Conservation (phyloP, 2,113 vertebrate genomes). For the Acanthisitta chloris region DNA sequence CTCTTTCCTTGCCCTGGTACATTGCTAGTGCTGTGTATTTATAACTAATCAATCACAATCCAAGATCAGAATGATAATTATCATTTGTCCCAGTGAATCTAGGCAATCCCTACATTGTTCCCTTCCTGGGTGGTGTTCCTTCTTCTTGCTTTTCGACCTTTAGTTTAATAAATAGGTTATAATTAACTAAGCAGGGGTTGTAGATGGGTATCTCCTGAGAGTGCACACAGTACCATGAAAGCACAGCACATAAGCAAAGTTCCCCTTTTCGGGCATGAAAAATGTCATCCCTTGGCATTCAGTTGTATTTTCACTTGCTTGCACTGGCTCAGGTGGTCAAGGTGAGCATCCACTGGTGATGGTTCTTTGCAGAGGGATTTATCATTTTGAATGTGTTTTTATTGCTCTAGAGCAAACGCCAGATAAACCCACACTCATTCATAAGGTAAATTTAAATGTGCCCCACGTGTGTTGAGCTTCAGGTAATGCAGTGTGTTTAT, state of each 20-base stretch:
- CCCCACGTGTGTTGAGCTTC: neutral
- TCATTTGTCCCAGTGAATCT: neutral
- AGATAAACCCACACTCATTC: neutral
- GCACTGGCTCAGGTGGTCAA: neutral
- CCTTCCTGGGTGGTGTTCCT: neutral
- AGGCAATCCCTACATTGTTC: neutral
- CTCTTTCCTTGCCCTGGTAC: neutral
- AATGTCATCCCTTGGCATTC: neutral
- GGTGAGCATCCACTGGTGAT: neutral
- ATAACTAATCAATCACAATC: neutral
- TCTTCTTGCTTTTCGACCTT: neutral
- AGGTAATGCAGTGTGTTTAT: fast-evolving
- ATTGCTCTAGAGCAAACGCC: neutral
- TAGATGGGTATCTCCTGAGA: neutral
- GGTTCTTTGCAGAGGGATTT: neutral
- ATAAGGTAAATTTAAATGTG: neutral
- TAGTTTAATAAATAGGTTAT: neutral
- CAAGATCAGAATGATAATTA: neutral
- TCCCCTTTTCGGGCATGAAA: neutral
- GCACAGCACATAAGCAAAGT: neutral
- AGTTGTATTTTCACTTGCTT: neutral
- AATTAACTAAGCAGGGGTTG: neutral
- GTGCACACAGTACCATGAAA: neutral
- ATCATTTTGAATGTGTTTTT: neutral
- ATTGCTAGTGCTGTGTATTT: neutral